Conservation (phyloP, 2,888 invertebrate species). For the Operophtera brumata region DNA sequence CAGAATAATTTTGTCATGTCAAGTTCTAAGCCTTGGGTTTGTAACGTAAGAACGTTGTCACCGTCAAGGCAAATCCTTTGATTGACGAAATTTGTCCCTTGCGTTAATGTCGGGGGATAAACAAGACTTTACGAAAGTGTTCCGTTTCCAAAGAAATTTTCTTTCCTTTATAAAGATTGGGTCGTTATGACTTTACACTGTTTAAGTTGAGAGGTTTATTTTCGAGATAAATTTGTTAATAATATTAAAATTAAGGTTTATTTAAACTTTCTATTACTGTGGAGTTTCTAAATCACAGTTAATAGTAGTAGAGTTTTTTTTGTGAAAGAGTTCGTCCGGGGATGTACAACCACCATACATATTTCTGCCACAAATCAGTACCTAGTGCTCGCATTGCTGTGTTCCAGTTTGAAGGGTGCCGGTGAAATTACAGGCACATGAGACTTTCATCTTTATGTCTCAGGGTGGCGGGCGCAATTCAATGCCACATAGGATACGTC, state of each 20-base stretch:
- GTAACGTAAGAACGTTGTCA: constrained; percentile 74
- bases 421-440: too few species aligned
- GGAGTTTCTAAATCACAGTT: constrained; percentile 2
- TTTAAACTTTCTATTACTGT: constrained; percentile 3
- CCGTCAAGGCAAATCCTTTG: constrained; percentile 70
- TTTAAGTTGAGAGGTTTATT: constrained; percentile 22
- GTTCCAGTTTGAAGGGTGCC: too few species aligned
- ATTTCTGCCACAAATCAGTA: too few species aligned
- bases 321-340: too few species aligned
- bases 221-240: not conserved
- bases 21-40: constrained; percentile 65
- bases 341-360: too few species aligned
- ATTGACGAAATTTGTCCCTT: constrained; percentile 68
- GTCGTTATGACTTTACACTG: constrained; percentile 32
- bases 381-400: too few species aligned
- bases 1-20: constrained; percentile 59
- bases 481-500: too few species aligned
- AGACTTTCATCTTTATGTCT: too few species aligned
- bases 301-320: too few species aligned
- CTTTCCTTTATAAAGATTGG: constrained; percentile 45
- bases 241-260: constrained; percentile 10
- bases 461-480: too few species aligned
- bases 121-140: constrained; percentile 53
- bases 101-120: constrained; percentile 55
- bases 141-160: constrained; percentile 55